phyloP scores from a whole-genome alignment of 2,888 invertebrate genomes.

The Chymomyza procnemis region DNA sequence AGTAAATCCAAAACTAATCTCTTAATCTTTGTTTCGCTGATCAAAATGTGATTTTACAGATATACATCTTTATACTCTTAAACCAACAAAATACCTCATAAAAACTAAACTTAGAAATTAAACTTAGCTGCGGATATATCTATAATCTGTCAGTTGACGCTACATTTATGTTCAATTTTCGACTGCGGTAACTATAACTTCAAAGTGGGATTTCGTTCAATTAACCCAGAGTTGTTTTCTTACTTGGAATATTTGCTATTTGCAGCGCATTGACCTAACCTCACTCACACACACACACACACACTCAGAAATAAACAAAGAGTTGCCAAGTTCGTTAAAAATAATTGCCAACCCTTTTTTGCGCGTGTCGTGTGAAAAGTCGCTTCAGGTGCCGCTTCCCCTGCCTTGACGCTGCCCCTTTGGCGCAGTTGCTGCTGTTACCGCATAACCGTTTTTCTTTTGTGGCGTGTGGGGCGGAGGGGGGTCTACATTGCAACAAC shows the following conservation, averaged over 20 bases:
- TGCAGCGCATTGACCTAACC: conserved; percentile 64
- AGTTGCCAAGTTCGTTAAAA: conserved; percentile 58
- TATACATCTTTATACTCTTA: too few relatives aligned
- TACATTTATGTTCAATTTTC: not conserved
- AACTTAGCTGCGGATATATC: too few relatives aligned
- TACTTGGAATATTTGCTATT: conserved; percentile 9
- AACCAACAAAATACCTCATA: too few relatives aligned
- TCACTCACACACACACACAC: conserved; percentile 30
- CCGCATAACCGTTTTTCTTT: conserved; percentile 10
- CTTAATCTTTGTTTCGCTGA: too few relatives aligned
- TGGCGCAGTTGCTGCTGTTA: not conserved
- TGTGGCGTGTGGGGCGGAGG: too few relatives aligned
- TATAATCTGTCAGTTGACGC: too few relatives aligned
- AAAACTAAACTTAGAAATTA: too few relatives aligned
- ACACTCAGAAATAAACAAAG: not conserved
- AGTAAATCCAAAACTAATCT: too few relatives aligned
- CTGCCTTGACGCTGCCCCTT: not conserved
- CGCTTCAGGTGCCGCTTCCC: conserved; percentile 28
- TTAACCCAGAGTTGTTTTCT: not conserved
- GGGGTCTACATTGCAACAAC: too few relatives aligned
- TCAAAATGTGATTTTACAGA: too few relatives aligned
- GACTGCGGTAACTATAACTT: not conserved
- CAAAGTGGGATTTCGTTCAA: not conserved
- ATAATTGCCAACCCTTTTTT: conserved; percentile 56
- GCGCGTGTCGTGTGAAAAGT: conserved; percentile 39